Percentiles rank a stretch among this genome's conserved stretches.
Evolutionary conservation across 2,113 vertebrate genomes (phyloP).

Genomic region (Brachionichthys hirsutus): DNA sequence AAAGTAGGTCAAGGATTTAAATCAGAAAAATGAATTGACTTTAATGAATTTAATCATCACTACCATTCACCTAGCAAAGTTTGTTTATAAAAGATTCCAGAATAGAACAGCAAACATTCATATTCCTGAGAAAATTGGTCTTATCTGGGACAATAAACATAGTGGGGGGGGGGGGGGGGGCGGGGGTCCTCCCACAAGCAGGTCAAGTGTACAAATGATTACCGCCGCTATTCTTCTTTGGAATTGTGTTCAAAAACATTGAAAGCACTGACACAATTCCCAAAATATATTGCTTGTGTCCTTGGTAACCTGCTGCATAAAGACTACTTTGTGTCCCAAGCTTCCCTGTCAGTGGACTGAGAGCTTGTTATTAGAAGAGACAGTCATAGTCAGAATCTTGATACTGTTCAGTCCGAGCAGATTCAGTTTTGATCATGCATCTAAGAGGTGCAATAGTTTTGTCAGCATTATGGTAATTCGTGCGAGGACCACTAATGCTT

Average conservation of each 20-base stretch:
- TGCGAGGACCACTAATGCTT: conserved; percentile 6
- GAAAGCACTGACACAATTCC: too few relatives aligned
- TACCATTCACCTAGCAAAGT: conserved; percentile 6
- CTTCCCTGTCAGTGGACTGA: background rate
- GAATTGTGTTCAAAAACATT: background rate
- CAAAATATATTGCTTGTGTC: too few relatives aligned
- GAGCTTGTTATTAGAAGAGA: conserved; percentile 21
- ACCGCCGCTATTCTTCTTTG: background rate
- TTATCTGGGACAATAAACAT: conserved; percentile 32
- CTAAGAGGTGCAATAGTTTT: conserved; percentile 19
- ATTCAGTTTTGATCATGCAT: conserved; percentile 12
- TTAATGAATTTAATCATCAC: background rate
- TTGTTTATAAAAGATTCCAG: conserved; percentile 2
- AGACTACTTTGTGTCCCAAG: background rate
- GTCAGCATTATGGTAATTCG: conserved; percentile 18
- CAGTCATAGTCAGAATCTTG: conserved; percentile 3
- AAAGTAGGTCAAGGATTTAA: conserved; percentile 43
- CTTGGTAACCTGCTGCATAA: too few relatives aligned
- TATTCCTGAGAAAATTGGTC: conserved; percentile 7
- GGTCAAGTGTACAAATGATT: conserved; percentile 31
- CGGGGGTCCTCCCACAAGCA: conserved; percentile 8
- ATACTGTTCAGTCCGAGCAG: background rate
- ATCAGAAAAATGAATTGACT: background rate
- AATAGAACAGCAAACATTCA: conserved; percentile 13
- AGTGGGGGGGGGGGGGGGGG: too few relatives aligned